Evolutionary conservation across 2,888 invertebrate species (phyloP), one percentile per base, ranked within the genome.

Genomic region (Clanis bilineata): DNA sequence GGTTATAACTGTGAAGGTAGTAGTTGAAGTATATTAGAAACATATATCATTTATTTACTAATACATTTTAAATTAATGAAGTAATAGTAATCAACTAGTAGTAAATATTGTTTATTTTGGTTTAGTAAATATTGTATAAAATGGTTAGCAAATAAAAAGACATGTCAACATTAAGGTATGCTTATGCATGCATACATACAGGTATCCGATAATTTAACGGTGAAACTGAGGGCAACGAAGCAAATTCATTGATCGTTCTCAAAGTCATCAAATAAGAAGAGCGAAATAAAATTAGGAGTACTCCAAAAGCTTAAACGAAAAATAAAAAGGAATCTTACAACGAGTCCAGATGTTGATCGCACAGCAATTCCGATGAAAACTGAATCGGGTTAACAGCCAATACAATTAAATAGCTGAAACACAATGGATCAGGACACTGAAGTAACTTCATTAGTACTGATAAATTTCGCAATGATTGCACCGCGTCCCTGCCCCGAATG

Each of bases 401-500:
- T 61, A 65, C 68, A 79, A 76, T 75, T 83, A 82, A 78, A 82
- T 83, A 80, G 70, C 66, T 61, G 63, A 67, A 71, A 72, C 64
- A 78, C 80, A 82, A 80, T 80, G 68, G 74, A 74, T 67, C 68
- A 61, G 68, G 73, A 72, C 68, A 69, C 68, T 70, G 63, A 66
- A 71, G 57, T 38, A 51, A 18, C 18, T 41, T 6, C 15, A 51
- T 32, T 51, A 32, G 32, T 10, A 67, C 76, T 18, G 18, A 9
- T 43, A 67, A 75, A 69, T 83, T 81, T 76, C 81, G 77, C 78
- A 82, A 83, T 72, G 70, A 80, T 81, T 80, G 76, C 73, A 63
- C 23, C 47, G 57, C 38, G 66, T 60, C 68, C 70, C 60, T 71
- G 68, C 62, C 71, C 64, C 38, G 12, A 22, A 23, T 45, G 67